phyloP scores from a whole-genome alignment of 2,888 invertebrate genomes.

The Ypsolopha sequella region DNA sequence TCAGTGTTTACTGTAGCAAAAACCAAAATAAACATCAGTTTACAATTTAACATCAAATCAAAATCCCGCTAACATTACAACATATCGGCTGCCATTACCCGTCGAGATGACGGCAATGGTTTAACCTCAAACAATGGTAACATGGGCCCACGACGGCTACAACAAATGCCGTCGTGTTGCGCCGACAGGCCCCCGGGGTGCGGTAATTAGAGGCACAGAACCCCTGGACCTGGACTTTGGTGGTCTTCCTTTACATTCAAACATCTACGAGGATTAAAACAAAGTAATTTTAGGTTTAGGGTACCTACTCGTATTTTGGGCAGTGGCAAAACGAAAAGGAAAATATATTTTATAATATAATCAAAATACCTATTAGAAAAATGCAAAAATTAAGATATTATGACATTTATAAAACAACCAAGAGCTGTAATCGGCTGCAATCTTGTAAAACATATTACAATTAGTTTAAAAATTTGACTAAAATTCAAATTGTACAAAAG shows the following conservation, averaged over 20 bases:
- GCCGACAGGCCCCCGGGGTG: constrained; percentile 52
- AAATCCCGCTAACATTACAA: neutral
- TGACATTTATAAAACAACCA: too few species aligned
- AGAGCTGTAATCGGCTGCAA: too few species aligned
- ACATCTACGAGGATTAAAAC: neutral
- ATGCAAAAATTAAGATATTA: too few species aligned
- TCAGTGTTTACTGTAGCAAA: neutral
- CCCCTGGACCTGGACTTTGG: neutral
- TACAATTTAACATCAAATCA: neutral
- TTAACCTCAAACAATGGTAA: constrained; percentile 11
- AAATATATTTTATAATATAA: too few species aligned
- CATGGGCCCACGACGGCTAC: constrained; percentile 22
- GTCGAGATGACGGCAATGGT: neutral
- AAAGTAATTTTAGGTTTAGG: too few species aligned
- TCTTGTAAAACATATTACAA: too few species aligned
- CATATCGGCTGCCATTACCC: neutral
- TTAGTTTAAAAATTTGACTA: too few species aligned
- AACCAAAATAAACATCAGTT: neutral
- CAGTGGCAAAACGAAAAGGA: too few species aligned
- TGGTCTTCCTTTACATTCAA: neutral
- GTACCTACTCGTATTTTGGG: too few species aligned
- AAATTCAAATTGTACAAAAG: too few species aligned
- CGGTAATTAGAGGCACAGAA: constrained; percentile 48
- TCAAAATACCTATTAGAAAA: too few species aligned
- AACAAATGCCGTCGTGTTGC: constrained; percentile 51